Percentiles rank a stretch among this genome's conserved stretches.
These are phyloP conservation scores for Emydura subglobosa DNA, from an alignment of 2,113 vertebrate species.

Conservation along the genomic window DNA sequence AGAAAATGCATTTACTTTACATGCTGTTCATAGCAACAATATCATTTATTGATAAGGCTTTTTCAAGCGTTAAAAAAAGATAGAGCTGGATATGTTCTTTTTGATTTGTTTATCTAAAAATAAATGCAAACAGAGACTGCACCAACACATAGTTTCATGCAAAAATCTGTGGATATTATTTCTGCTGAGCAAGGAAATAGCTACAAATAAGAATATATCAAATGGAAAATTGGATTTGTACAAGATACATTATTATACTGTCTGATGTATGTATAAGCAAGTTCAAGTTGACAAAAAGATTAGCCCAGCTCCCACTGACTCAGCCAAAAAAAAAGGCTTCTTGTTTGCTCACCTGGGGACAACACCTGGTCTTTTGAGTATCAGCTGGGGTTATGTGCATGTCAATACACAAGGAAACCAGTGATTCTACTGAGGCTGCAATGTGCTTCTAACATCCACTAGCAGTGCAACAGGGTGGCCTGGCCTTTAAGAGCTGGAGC, in stretches of 20 bases:
- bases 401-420: background rate
- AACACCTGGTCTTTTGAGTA: background rate
- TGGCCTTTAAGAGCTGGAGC: background rate
- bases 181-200: constrained; percentile 4
- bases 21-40: constrained; percentile 60
- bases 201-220: background rate
- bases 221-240: background rate
- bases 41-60: constrained; percentile 77
- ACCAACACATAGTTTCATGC: background rate
- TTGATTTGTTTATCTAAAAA: constrained; percentile 65
- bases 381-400: background rate
- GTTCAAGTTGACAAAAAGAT: background rate
- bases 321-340: background rate
- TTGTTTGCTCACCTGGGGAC: background rate
- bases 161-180: constrained; percentile 3
- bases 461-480: background rate
- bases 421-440: background rate
- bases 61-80: constrained; percentile 25
- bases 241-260: background rate
- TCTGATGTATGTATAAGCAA: background rate
- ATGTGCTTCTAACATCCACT: background rate
- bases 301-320: background rate
- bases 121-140: constrained; percentile 15
- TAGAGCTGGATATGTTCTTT: constrained; percentile 34
- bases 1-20: constrained; percentile 72